These are phyloP conservation scores for Apeltes quadracus DNA, from an alignment of 2,113 vertebrate genomes.

Conservation along the genomic window DNA sequence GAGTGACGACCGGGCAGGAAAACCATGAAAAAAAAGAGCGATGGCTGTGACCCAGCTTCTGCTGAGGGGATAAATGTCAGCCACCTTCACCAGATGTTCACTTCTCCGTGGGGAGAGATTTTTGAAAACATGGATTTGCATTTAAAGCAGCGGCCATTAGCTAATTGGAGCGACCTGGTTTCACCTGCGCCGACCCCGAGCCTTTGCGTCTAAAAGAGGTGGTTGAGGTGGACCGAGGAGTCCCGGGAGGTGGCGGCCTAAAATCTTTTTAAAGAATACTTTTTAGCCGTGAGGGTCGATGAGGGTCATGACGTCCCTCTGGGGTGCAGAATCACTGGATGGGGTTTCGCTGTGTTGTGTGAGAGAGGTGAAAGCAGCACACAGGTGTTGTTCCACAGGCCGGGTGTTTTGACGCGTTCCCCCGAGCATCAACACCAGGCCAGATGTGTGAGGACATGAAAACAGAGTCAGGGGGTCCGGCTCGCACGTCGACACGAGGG, in stretches of 20 bases:
- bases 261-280: no score
- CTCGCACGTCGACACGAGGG: slow-evolving; percentile 10
- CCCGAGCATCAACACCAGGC: slow-evolving; percentile 1
- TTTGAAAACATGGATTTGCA: slow-evolving; percentile 19
- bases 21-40: not conserved
- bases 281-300: no score
- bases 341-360: no score
- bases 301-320: no score
- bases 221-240: no score
- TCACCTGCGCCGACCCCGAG: slow-evolving; percentile 13
- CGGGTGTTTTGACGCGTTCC: slow-evolving; percentile 7
- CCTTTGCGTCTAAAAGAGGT: not conserved
- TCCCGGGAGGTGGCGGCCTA: no score
- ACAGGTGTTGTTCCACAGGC: not conserved
- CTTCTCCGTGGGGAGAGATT: slow-evolving; percentile 23
- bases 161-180: not conserved
- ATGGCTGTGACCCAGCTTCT: slow-evolving; percentile 48
- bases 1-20: slow-evolving; percentile 9
- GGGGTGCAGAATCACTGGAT: no score
- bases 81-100: slow-evolving; percentile 59
- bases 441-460: slow-evolving; percentile 50
- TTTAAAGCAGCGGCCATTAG: slow-evolving; percentile 4
- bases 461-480: slow-evolving; percentile 27
- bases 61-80: slow-evolving; percentile 30
- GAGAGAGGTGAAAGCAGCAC: no score